Conservation (phyloP, 1,140 invertebrate species). For the Ylistrum balloti region DNA sequence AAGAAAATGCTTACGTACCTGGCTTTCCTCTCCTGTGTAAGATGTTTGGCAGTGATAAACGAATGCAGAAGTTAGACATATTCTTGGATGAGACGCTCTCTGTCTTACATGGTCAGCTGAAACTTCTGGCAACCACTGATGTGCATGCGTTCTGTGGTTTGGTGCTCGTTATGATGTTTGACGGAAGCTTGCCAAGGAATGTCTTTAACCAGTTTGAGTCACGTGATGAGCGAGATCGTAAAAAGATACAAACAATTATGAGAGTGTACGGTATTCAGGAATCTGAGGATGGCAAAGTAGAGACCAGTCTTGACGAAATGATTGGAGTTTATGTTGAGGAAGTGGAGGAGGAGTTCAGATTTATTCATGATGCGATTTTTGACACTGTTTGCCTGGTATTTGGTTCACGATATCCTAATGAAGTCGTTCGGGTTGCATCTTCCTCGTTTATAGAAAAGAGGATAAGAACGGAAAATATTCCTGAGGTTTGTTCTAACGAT, state of each 20-base stretch:
- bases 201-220: slow-evolving; percentile 49
- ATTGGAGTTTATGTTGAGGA: slow-evolving; percentile 56
- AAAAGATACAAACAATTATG: slow-evolving; percentile 42
- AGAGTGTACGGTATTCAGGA: slow-evolving; percentile 50
- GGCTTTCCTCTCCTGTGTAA: slow-evolving; percentile 56
- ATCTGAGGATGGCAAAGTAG: slow-evolving; percentile 8
- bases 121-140: neutral
- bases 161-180: slow-evolving; percentile 48
- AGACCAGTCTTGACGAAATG: slow-evolving; percentile 28
- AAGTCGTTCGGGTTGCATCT: slow-evolving; percentile 50
- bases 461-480: slow-evolving; percentile 36
- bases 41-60: slow-evolving; percentile 47
- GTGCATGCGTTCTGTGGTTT: slow-evolving; percentile 43
- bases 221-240: neutral
- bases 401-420: slow-evolving; percentile 48
- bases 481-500: neutral
- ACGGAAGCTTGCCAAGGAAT: slow-evolving; percentile 44
- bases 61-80: neutral
- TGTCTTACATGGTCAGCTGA: slow-evolving; percentile 47
- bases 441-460: slow-evolving; percentile 48
- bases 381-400: slow-evolving; percentile 57
- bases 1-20: neutral
- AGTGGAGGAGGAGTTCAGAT: slow-evolving; percentile 49
- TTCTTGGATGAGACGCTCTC: slow-evolving; percentile 50
- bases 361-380: slow-evolving; percentile 56